Conservation (phyloP, 2,113 vertebrate genomes). For the Lynx canadensis region DNA sequence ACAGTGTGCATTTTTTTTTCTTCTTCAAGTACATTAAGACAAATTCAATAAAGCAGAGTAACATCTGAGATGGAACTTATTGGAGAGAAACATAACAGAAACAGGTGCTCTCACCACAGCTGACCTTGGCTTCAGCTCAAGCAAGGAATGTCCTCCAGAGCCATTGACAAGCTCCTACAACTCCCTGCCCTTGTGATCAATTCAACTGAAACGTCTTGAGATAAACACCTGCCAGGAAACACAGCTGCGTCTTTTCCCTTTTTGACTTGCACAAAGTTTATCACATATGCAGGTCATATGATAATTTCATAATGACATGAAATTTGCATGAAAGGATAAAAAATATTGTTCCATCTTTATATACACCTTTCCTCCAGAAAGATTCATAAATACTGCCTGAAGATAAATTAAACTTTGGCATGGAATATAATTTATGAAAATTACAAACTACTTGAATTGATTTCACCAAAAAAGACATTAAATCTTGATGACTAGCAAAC, state of each 20-base stretch:
- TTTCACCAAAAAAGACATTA: constrained; percentile 67
- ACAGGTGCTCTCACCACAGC: background rate
- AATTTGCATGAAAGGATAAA: constrained; percentile 43
- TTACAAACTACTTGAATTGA: constrained; percentile 74
- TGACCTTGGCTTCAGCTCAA: background rate
- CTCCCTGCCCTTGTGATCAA: background rate
- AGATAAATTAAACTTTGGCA: constrained; percentile 75
- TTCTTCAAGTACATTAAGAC: background rate
- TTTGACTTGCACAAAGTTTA: background rate
- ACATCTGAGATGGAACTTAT: background rate
- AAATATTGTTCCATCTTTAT: constrained; percentile 52
- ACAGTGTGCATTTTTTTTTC: background rate
- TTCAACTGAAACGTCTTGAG: background rate
- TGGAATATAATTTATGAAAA: constrained; percentile 76
- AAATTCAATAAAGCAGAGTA: constrained; percentile 27
- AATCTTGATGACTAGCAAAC: constrained; percentile 63
- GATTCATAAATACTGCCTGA: constrained; percentile 68
- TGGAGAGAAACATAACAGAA: background rate
- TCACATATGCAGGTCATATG: background rate
- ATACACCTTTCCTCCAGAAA: constrained; percentile 56
- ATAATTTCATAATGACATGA: constrained; percentile 48
- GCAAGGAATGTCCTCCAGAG: background rate
- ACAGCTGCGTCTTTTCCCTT: background rate
- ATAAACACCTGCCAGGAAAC: background rate
- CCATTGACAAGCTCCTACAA: background rate